A percentile compares a stretch with the other conserved stretches of the same genome.
Evolutionary conservation across 2,888 invertebrate genomes (phyloP).

Genomic region (Cryptophagus acutangulus): DNA sequence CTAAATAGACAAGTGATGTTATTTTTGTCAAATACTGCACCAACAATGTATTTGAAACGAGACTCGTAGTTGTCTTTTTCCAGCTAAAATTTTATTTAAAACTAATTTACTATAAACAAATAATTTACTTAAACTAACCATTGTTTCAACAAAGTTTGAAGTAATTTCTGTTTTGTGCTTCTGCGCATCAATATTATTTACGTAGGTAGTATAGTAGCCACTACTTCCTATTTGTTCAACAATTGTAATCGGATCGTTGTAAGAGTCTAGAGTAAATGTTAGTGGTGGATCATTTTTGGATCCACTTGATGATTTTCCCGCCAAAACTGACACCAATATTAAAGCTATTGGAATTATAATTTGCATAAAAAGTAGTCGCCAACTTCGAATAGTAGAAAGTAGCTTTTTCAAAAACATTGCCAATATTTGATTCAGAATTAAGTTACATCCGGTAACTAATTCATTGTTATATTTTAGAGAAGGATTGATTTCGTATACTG

Average conservation of each 20-base stretch:
- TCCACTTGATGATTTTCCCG: conserved; percentile 51
- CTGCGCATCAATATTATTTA: conserved; percentile 29
- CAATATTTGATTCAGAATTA: conserved; percentile 39
- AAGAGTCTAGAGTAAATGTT: conserved; percentile 52
- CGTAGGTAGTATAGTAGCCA: no score
- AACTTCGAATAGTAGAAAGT: conserved; percentile 57
- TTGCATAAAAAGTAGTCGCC: conserved; percentile 61
- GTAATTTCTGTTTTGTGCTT: neutral
- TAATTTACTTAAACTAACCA: conserved; percentile 23
- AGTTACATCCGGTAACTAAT: conserved; percentile 30
- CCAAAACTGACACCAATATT: conserved; percentile 58
- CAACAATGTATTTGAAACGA: conserved; percentile 53
- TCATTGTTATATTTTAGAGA: no score
- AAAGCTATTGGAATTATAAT: conserved; percentile 64
- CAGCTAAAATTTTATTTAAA: neutral
- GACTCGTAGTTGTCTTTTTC: conserved; percentile 31
- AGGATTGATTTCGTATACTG: no score
- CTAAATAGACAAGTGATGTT: conserved; percentile 67
- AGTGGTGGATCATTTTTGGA: conserved; percentile 53
- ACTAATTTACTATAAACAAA: conserved; percentile 17
- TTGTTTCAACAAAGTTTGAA: conserved; percentile 23
- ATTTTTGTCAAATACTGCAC: conserved; percentile 50
- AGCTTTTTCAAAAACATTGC: conserved; percentile 47
- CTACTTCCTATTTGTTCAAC: conserved; percentile 29
- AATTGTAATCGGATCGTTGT: conserved; percentile 41